Percentiles rank a stretch among this genome's conserved stretches.
Conservation (phyloP, 1,140 invertebrate species). For the Nasonia giraulti region DNA sequence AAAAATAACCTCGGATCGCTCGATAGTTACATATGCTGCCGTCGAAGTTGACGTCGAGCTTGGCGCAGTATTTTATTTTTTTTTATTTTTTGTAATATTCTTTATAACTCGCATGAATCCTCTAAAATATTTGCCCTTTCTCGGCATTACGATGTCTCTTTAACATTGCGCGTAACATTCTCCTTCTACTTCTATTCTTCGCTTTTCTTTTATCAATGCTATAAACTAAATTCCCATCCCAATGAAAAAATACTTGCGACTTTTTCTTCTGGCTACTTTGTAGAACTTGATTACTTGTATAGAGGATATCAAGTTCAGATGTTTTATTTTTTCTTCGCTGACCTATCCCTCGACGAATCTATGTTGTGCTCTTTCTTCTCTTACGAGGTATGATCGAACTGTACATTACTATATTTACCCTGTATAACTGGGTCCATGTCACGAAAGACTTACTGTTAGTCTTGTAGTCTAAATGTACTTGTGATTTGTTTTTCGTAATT, state of each 20-base stretch:
- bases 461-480: constrained; percentile 47
- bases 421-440: constrained; percentile 53
- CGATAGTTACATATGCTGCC: constrained; percentile 45
- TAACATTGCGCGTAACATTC: constrained; percentile 39
- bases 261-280: constrained; percentile 62
- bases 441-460: constrained; percentile 50
- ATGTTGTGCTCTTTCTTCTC: constrained; percentile 21
- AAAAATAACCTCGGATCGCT: constrained; percentile 74
- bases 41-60: constrained; percentile 37
- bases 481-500: neutral
- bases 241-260: constrained; percentile 71
- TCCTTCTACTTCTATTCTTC: constrained; percentile 55
- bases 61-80: constrained; percentile 21
- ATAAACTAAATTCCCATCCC: constrained; percentile 64
- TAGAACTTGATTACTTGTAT: constrained; percentile 59
- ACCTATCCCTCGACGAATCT: constrained; percentile 44
- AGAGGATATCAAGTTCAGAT: constrained; percentile 25
- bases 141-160: constrained; percentile 51
- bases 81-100: constrained; percentile 43
- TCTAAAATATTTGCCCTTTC: constrained; percentile 51
- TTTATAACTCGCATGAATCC: constrained; percentile 46
- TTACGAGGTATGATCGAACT: constrained; percentile 28
- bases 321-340: constrained; percentile 18
- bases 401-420: constrained; percentile 56
- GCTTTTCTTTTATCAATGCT: constrained; percentile 52